Conservation (phyloP, 1,140 invertebrate species). For the Drosophila sucinea region DNA sequence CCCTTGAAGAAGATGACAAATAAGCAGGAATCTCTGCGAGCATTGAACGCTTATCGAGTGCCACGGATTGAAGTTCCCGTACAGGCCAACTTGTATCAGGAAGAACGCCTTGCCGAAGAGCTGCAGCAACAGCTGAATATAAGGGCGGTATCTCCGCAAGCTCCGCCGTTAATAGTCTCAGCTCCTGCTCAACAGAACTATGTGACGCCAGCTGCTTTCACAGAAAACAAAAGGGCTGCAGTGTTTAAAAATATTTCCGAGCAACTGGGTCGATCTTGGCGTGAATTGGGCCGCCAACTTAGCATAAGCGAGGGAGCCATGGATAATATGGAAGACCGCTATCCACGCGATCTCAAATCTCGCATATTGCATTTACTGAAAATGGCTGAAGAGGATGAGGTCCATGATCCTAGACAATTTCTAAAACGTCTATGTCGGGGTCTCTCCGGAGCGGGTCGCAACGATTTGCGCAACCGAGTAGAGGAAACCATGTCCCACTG, state of each 20-base stretch:
- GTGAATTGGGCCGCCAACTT: constrained; percentile 83
- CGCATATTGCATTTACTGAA: constrained; percentile 63
- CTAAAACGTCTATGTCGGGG: constrained; percentile 60
- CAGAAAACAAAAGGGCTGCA: constrained; percentile 58
- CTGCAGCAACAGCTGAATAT: constrained; percentile 49
- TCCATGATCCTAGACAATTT: constrained; percentile 60
- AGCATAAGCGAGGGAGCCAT: constrained; percentile 83
- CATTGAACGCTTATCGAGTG: constrained; percentile 37
- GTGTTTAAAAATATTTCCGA: constrained; percentile 67
- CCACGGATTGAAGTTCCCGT: background rate
- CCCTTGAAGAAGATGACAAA: constrained; percentile 23
- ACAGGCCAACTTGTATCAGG: constrained; percentile 47
- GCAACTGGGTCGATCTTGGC: constrained; percentile 84
- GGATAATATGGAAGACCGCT: constrained; percentile 83
- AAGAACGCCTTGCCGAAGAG: constrained; percentile 61
- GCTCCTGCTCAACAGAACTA: constrained; percentile 38
- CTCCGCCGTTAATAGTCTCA: background rate
- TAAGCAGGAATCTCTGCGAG: constrained; percentile 27
- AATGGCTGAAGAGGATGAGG: constrained; percentile 68
- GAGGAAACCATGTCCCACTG: constrained; percentile 73
- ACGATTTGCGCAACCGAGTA: constrained; percentile 66
- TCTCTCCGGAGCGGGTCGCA: constrained; percentile 56
- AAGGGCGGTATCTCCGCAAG: background rate
- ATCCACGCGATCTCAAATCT: constrained; percentile 58
- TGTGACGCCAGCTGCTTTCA: constrained; percentile 38